Conservation (phyloP, 2,113 vertebrate genomes). For the Forbesichthys agassizii region DNA sequence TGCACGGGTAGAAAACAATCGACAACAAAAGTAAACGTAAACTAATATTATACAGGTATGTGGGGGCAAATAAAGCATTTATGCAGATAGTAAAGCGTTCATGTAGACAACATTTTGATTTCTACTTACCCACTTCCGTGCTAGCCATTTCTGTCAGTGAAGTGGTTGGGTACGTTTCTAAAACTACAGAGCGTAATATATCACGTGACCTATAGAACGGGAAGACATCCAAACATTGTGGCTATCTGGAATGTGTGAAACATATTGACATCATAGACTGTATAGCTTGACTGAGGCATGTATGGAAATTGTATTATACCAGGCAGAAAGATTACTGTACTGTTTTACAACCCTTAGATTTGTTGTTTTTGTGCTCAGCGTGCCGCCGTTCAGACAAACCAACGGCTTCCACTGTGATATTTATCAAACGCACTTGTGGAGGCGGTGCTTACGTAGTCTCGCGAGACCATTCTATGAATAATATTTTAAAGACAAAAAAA, state of each 20-base stretch:
- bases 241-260: background rate
- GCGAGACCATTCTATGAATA: no score
- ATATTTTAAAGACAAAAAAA: no score
- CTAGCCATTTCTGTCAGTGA: constrained; percentile 69
- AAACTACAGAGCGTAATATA: fast-evolving
- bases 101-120: background rate
- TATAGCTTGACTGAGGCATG: background rate
- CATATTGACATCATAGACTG: background rate
- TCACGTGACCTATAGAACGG: constrained; percentile 24
- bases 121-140: constrained; percentile 73
- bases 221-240: background rate
- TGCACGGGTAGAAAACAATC: background rate
- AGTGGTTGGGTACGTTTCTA: constrained; percentile 21
- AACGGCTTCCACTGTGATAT: no score
- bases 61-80: background rate
- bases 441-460: no score
- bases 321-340: no score
- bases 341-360: no score
- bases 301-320: no score
- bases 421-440: no score
- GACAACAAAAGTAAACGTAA: background rate
- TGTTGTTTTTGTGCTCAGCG: no score
- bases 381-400: no score
- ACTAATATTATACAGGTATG: background rate
- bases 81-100: background rate